Base-by-base conservation (phyloP, 2,113 vertebrate species). In the Ibidorhyncha struthersii region DNA sequence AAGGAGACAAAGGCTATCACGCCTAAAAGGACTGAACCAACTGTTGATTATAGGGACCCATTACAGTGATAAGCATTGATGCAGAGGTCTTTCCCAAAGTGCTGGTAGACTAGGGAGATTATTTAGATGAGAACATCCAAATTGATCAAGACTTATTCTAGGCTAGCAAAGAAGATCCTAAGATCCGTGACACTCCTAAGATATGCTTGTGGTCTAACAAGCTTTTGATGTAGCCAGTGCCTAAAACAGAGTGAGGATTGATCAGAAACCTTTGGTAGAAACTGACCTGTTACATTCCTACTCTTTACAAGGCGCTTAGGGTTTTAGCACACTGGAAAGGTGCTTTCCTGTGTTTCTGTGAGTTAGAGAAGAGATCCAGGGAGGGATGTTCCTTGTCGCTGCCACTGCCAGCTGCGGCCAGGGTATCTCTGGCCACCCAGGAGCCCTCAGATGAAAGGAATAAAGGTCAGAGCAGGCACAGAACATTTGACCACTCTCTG, bases 341-440 rank as follows among this genome's bases (percentile, higher is more conserved):
- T 55, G 8, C 20, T 82, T 74, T 74, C 12, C 25, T 2, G 0
- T 25, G 9, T 77, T 73, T 81, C 50, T n/a, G 3, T 32, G 26
- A 1, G 9, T 16, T 49, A 74, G 8, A 5, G 19, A 71, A 21
- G 10, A 25, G n/a, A 66, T 58, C 15, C 15, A 45, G 41, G 18
- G 36, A 70, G 19, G 6, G 25, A 59, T 49, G 7, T 10, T 79
- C 16, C 12, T 50, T 45, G 7, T 9, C 4, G 2, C 10, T 56
- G 62, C 10, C 5, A 8, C 5, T 40, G 20, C 12, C 11, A 4
- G 10, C 14, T 40, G 16, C 1, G 2, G 8, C 32, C 63, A 47
- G 10, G 29, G 29, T 34, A 59, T 6, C 11, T 45, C 36, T 82
- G 71, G 22, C 23, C 20, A 25, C 8, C 2, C 5, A 62, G 34